Percentiles rank a stretch among this genome's conserved stretches.
Evolutionary conservation across 1,140 invertebrate genomes (phyloP).

Genomic region (Drosophila kepulauana): DNA sequence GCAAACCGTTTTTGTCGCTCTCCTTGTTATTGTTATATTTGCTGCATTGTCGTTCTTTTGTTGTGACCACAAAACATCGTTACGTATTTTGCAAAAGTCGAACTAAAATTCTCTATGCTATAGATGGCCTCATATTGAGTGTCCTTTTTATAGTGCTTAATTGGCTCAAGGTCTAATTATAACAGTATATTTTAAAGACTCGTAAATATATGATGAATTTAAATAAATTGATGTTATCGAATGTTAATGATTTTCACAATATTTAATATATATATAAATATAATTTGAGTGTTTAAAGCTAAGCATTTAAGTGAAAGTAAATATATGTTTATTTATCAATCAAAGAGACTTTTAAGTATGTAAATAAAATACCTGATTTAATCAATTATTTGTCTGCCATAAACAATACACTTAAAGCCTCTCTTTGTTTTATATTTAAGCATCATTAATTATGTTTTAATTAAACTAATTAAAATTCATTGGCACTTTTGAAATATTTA

Average conservation of each 20-base stretch:
- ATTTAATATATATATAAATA: too few species aligned
- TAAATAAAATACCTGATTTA: background rate
- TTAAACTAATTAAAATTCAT: conserved; percentile 50
- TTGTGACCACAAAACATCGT: conserved; percentile 42
- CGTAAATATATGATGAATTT: too few species aligned
- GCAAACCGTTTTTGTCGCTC: conserved; percentile 15
- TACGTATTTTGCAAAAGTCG: conserved; percentile 24
- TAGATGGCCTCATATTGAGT: conserved; percentile 23
- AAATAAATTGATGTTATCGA: background rate
- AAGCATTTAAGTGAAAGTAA: background rate
- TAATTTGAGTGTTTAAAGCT: too few species aligned
- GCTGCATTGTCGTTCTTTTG: conserved; percentile 46
- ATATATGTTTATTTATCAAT: background rate
- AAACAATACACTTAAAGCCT: conserved; percentile 10
- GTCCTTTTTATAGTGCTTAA: conserved; percentile 2
- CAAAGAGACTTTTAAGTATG: background rate
- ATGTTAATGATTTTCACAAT: too few species aligned
- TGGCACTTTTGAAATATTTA: conserved; percentile 20
- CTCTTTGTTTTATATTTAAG: conserved; percentile 13
- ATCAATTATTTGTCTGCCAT: conserved; percentile 23
- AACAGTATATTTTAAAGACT: background rate
- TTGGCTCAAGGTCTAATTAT: conserved; percentile 1
- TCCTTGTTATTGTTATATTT: conserved; percentile 47
- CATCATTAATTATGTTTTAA: conserved; percentile 41
- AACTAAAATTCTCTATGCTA: conserved; percentile 6